Percentiles rank a stretch among this genome's conserved stretches.
phyloP scores from a whole-genome alignment of 1,140 invertebrate species.

The Drosophila equinoxialis region DNA sequence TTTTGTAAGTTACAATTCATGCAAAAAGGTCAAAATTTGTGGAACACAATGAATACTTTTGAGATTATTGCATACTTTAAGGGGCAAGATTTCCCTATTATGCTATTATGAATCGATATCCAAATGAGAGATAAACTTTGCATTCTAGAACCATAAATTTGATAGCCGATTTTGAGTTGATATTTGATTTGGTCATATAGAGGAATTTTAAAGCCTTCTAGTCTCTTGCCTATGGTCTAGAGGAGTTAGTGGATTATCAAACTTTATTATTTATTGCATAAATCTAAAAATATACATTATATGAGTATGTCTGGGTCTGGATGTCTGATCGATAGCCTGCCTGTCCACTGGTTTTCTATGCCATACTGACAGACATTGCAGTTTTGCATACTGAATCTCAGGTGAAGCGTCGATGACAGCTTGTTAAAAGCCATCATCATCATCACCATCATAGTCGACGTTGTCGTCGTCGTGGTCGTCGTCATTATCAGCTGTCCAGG shows the following conservation, averaged over 20 bases:
- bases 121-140: no score
- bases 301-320: conserved; percentile 33
- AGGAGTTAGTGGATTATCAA: not conserved
- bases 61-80: no score
- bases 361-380: conserved; percentile 53
- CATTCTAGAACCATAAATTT: no score
- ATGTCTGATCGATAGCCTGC: conserved; percentile 46
- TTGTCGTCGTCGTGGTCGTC: not conserved
- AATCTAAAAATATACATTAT: conserved; percentile 44
- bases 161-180: not conserved
- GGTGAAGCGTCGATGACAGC: conserved; percentile 39
- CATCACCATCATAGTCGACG: no score
- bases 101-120: no score
- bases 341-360: conserved; percentile 40
- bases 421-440: conserved; percentile 30
- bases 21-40: no score
- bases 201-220: not conserved
- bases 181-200: conserved; percentile 2
- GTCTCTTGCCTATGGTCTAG: not conserved
- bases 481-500: conserved; percentile 10
- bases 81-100: no score
- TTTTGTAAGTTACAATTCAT: no score
- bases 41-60: no score
- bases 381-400: conserved; percentile 17
- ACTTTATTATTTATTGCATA: conserved; percentile 28